phyloP scores from a whole-genome alignment of 2,113 vertebrate genomes.

The Ciconia maguari region DNA sequence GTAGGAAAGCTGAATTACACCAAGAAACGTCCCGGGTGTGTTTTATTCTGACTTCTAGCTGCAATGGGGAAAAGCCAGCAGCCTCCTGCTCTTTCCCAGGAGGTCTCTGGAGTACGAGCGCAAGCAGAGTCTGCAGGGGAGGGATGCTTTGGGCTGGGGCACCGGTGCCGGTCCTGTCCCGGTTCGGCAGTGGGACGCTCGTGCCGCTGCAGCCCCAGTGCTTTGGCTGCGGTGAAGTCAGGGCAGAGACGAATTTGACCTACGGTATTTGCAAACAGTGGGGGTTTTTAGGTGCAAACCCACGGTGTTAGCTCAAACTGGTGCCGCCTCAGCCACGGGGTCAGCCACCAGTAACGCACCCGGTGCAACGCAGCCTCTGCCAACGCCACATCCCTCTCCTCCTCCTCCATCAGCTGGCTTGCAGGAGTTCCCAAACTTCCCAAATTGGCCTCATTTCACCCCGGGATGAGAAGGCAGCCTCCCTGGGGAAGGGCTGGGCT shows the following conservation, averaged over 20 bases:
- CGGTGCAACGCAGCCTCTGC: not conserved
- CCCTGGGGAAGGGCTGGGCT: not conserved
- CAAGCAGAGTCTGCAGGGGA: not conserved
- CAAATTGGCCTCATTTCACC: not conserved
- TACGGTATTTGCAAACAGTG: accelerated
- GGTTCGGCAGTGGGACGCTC: accelerated
- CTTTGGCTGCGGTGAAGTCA: not conserved
- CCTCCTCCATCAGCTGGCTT: not conserved
- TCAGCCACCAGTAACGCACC: accelerated
- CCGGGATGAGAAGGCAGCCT: accelerated
- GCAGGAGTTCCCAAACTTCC: not conserved
- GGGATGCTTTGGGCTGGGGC: not conserved
- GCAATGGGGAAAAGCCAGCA: not conserved
- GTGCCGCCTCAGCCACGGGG: not conserved
- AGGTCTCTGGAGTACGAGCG: not conserved
- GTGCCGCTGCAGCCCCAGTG: accelerated
- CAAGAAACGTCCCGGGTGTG: accelerated
- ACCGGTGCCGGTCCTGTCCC: accelerated
- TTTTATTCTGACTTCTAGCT: accelerated
- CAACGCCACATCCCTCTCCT: accelerated
- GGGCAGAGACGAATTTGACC: not conserved
- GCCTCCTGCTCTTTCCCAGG: not conserved
- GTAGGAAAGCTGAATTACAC: not conserved
- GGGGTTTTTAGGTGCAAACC: not conserved
- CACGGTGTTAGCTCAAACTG: not conserved